phyloP scores from a whole-genome alignment of 1,140 invertebrate species.

The Laupala kohalensis region DNA sequence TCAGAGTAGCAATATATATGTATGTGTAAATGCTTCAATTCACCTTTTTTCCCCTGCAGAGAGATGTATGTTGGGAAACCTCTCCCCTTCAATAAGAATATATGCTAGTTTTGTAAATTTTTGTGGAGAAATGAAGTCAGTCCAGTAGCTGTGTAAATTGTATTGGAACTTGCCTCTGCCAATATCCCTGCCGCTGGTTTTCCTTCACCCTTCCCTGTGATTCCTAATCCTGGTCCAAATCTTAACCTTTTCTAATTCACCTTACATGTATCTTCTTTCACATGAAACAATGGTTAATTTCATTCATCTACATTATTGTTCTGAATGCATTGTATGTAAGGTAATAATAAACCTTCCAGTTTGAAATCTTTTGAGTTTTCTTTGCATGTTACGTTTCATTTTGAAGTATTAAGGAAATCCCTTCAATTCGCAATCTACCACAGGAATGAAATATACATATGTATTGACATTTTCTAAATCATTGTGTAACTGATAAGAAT shows the following conservation, averaged over 20 bases:
- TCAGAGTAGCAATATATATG: not conserved
- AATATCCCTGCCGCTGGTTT: not conserved
- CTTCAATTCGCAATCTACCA: too few relatives aligned
- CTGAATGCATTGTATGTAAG: slow-evolving; percentile 8
- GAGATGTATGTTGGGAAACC: not conserved
- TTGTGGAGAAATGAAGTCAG: not conserved
- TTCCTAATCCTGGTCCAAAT: not conserved
- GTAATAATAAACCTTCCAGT: slow-evolving; percentile 6
- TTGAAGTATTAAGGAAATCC: too few relatives aligned
- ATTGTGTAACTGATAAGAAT: too few relatives aligned
- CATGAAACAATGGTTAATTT: slow-evolving; percentile 1
- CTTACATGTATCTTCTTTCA: slow-evolving; percentile 3
- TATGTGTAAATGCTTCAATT: not conserved
- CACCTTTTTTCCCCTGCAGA: not conserved
- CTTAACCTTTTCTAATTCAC: slow-evolving; percentile 4
- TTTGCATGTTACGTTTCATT: too few relatives aligned
- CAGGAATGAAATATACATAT: too few relatives aligned
- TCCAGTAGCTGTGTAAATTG: slow-evolving; percentile 2
- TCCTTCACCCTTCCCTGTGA: not conserved
- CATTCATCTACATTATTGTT: slow-evolving; percentile 4
- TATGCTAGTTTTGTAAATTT: not conserved
- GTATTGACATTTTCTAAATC: too few relatives aligned
- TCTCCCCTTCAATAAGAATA: not conserved
- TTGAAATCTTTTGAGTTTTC: too few relatives aligned
- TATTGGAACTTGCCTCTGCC: slow-evolving; percentile 2